Conservation (phyloP, 2,113 vertebrate species). For the Urocolius indicus region DNA sequence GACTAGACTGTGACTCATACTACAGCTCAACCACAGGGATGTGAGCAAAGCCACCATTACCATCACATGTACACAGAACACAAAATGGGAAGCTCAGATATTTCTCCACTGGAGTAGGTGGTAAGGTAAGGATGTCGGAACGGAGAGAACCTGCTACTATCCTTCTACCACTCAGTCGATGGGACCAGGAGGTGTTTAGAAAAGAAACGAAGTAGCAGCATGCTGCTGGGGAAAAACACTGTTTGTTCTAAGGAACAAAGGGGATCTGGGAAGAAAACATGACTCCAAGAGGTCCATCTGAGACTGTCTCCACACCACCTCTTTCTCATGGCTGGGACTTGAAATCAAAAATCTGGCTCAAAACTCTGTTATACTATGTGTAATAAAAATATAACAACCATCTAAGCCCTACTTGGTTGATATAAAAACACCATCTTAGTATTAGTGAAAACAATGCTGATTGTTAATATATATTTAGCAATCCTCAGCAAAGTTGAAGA, state of each 20-base stretch:
- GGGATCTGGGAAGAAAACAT: background rate
- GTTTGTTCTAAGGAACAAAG: background rate
- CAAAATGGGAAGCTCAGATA: background rate
- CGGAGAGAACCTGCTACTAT: background rate
- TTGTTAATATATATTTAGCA: background rate
- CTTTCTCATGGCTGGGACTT: background rate
- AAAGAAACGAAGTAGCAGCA: background rate
- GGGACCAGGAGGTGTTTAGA: background rate
- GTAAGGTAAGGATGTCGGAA: background rate
- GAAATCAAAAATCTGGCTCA: background rate
- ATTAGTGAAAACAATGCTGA: background rate
- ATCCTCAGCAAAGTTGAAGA: background rate
- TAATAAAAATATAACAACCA: background rate
- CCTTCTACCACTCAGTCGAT: background rate
- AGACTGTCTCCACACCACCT: background rate
- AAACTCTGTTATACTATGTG: background rate
- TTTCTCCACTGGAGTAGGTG: background rate
- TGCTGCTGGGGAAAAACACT: background rate
- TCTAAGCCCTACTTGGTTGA: background rate
- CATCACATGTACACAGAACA: background rate
- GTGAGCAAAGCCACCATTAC: background rate
- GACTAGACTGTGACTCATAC: background rate
- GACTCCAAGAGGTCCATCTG: background rate
- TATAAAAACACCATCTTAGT: background rate
- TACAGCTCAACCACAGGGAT: background rate